A percentile compares a stretch with the other conserved stretches of the same genome.
phyloP scores from a whole-genome alignment of 2,888 invertebrate genomes.

The Isotomurus palustris region DNA sequence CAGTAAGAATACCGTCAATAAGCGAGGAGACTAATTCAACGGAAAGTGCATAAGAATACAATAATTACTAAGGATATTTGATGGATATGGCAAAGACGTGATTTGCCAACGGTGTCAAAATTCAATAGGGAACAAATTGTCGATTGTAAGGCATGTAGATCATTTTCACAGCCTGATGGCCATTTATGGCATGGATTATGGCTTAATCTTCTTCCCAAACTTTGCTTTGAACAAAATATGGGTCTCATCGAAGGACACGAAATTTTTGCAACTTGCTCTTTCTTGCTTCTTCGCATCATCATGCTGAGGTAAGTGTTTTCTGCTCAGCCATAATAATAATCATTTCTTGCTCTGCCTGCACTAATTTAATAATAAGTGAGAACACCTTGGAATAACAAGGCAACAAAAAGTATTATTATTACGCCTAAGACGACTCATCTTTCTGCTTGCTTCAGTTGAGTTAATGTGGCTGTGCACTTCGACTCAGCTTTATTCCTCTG shows the following conservation, averaged over 20 bases:
- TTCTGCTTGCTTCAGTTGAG: no score
- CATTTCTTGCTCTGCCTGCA: no score
- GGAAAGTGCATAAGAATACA: no score
- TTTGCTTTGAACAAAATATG: constrained; percentile 1
- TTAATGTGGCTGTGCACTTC: neutral
- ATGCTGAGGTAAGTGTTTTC: no score
- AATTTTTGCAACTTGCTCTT: neutral
- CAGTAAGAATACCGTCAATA: neutral
- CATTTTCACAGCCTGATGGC: constrained; percentile 16
- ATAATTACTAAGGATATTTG: no score
- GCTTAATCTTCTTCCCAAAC: constrained; percentile 15
- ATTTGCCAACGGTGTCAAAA: constrained; percentile 12
- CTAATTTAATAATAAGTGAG: no score
- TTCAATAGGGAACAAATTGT: constrained; percentile 14
- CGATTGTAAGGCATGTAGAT: constrained; percentile 7
- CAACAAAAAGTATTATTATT: neutral
- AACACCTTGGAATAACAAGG: constrained; percentile 1
- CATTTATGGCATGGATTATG: constrained; percentile 18
- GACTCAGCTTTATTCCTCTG: no score
- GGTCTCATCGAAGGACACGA: constrained; percentile 1
- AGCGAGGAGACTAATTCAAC: no score
- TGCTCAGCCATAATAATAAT: no score
- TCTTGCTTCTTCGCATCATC: no score
- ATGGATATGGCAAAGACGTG: no score
- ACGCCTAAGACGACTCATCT: no score